Evolutionary conservation across 2,797 vertebrate species (phyloP), one percentile per base, ranked within the genome.

Genomic region (Leuciscus waleckii): DNA sequence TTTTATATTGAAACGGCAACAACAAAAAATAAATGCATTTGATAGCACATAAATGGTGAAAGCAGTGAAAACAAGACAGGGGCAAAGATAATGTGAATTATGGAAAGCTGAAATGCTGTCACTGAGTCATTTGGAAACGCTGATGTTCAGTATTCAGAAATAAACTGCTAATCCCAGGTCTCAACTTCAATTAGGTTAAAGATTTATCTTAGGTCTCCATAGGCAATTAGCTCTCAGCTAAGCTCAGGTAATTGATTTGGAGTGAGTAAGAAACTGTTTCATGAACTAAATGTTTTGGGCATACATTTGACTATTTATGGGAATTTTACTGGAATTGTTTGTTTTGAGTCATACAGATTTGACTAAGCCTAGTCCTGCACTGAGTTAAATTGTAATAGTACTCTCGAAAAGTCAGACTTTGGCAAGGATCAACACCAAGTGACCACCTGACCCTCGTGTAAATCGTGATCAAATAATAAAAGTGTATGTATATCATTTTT

Each of bases 181-280:
- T 88, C 71, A 82, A 86, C 85, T 89, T 10, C 13, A 89, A 35
- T 89, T 87, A 79, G 79, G 82, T 85, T 81, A 61, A 85, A 82
- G 69, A 84, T 78, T 87, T 78, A n/a, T 79, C 75, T 76, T 76
- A 85, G 81, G 61, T 79, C 84, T 87, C 85, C 69, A n/a, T 0
- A 29, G 83, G 69, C 65, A 26, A 88, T 89, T 83, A 83, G 43
- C 81, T 83, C 68, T n/a, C 41, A 76, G 71, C 82, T 80, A 77
- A 63, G 85, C 75, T 81, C 11, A 5, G 82, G 84, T 80, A 84
- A 86, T 86, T 84, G 87, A 84, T 89, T 87, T 90, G 58, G 78
- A 89, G 81, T 76, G 35, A 75, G 78, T 85, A 70, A 70, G 26
- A 81, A 91, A 88, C 83, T 81, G 79, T 77, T 54, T 51, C 21